A percentile compares a stretch with the other conserved stretches of the same genome.
These are phyloP conservation scores for Drosophila helvetica DNA, from an alignment of 2,888 invertebrate genomes.

Conservation along the genomic window DNA sequence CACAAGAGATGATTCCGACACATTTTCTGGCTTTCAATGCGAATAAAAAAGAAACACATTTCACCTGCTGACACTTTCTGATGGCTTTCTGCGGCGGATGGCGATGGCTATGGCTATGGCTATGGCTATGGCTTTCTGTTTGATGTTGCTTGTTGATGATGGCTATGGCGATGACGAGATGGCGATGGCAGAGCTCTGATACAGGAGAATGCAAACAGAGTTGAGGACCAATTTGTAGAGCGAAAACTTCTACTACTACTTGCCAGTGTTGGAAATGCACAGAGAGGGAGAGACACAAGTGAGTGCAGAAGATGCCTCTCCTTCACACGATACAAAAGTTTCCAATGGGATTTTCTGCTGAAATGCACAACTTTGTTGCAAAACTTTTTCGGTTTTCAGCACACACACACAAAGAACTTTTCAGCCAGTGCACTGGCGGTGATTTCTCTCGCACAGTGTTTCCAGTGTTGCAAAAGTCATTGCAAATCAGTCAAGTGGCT, in stretches of 20 bases:
- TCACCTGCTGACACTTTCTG: slow-evolving; percentile 29
- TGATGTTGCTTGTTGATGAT: slow-evolving; percentile 22
- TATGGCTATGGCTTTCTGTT: background rate
- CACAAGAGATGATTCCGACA: background rate
- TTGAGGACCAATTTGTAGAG: slow-evolving; percentile 1
- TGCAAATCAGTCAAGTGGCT: background rate
- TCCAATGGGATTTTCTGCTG: background rate
- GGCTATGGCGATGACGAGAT: background rate
- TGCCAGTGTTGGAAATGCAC: background rate
- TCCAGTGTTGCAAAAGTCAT: background rate
- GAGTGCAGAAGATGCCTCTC: background rate
- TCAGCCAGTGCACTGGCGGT: background rate
- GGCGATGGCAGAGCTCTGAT: background rate
- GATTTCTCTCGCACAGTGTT: background rate
- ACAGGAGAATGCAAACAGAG: background rate
- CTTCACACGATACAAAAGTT: background rate
- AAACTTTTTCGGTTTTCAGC: background rate
- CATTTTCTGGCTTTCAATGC: slow-evolving; percentile 12
- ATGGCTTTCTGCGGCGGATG: slow-evolving; percentile 24
- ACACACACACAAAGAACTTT: background rate
- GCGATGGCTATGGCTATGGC: slow-evolving; percentile 12
- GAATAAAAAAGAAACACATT: slow-evolving; percentile 10
- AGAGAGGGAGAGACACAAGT: background rate
- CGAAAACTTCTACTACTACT: background rate
- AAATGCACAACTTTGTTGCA: slow-evolving; percentile 1